These are phyloP conservation scores for Heliangelus exortis DNA, from an alignment of 2,797 vertebrate species.

Conservation along the genomic window DNA sequence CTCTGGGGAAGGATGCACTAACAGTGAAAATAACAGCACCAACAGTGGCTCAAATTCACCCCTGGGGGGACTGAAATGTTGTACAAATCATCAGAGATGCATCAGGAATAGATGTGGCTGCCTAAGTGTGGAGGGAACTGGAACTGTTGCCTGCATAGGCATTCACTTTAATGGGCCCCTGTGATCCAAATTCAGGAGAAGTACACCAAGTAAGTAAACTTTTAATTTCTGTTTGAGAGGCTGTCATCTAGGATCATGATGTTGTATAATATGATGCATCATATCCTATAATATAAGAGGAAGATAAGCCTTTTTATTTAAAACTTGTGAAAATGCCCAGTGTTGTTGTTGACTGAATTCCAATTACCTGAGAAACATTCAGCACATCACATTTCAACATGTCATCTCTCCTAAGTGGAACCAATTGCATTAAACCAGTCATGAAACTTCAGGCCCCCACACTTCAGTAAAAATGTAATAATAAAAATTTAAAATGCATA, in stretches of 20 bases:
- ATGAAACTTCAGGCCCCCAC: slow-evolving; percentile 53
- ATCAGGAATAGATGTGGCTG: neutral
- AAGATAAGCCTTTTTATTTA: slow-evolving; percentile 49
- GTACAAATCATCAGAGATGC: neutral
- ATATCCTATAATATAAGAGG: slow-evolving; percentile 4
- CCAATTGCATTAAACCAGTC: slow-evolving; percentile 71
- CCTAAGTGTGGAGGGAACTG: neutral
- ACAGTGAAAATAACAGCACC: neutral
- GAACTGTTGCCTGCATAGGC: neutral
- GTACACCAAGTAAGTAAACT: slow-evolving; percentile 14
- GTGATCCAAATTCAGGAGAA: slow-evolving; percentile 33
- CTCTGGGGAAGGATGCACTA: neutral
- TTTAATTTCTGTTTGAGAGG: slow-evolving; percentile 42
- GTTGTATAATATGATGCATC: slow-evolving; percentile 26
- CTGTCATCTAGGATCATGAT: slow-evolving; percentile 30
- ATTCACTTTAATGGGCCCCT: neutral
- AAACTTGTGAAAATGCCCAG: slow-evolving; percentile 53
- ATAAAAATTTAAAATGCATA: slow-evolving; percentile 73
- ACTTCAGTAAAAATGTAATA: slow-evolving; percentile 67
- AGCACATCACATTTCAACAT: slow-evolving; percentile 61
- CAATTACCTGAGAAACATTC: slow-evolving; percentile 69
- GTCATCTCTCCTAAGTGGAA: slow-evolving; percentile 70
- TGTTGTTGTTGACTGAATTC: slow-evolving; percentile 68
- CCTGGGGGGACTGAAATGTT: neutral
- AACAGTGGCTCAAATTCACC: neutral